Conservation (phyloP, 2,888 invertebrate species). For the Ctenicera cuprea region DNA sequence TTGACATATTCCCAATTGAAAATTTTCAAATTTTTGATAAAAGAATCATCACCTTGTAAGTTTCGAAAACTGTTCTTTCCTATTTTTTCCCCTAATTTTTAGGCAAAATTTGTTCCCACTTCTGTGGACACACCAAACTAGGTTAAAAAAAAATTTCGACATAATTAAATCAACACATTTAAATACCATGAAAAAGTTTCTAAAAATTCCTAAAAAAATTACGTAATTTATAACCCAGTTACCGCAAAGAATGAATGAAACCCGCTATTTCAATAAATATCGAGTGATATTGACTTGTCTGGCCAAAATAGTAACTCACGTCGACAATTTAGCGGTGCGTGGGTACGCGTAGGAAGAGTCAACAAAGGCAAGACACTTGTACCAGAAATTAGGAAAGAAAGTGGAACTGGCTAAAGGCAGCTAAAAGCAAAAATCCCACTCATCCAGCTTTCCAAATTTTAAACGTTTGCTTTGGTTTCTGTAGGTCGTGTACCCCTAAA, state of each 20-base stretch:
- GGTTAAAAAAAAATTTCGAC: background rate
- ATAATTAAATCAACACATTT: too few relatives aligned
- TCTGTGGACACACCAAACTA: background rate
- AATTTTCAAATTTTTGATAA: too few relatives aligned
- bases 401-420: background rate
- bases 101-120: too few relatives aligned
- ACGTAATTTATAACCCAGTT: slow-evolving; percentile 25
- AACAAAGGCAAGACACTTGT: slow-evolving; percentile 23
- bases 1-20: too few relatives aligned
- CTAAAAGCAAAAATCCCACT: too few relatives aligned
- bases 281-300: slow-evolving; percentile 40
- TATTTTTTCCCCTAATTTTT: too few relatives aligned
- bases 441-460: slow-evolving; percentile 6
- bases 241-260: slow-evolving; percentile 37
- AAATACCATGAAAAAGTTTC: too few relatives aligned
- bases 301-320: slow-evolving; percentile 24
- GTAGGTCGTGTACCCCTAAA: slow-evolving; percentile 17
- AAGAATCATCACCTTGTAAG: too few relatives aligned
- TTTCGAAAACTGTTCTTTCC: too few relatives aligned
- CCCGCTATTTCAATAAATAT: slow-evolving; percentile 38
- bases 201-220: background rate
- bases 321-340: slow-evolving; percentile 32
- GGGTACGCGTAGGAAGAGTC: slow-evolving; percentile 40
- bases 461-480: background rate
- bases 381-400: slow-evolving; percentile 28